phyloP scores from a whole-genome alignment of 1,140 invertebrate genomes.

The Elymnias hypermnestra region DNA sequence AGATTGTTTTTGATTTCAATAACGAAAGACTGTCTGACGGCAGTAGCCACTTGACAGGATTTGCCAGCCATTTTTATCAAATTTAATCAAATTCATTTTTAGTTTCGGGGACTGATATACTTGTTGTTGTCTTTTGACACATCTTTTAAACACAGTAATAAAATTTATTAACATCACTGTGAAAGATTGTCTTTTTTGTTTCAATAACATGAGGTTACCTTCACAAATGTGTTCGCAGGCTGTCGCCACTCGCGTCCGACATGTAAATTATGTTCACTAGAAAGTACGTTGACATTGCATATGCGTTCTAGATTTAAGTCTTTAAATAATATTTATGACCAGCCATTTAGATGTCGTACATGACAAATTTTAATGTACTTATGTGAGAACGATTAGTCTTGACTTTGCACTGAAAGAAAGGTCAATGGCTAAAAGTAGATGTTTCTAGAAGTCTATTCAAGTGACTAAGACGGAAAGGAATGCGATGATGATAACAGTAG shows the following conservation, averaged over 20 bases:
- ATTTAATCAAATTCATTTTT: too few relatives aligned
- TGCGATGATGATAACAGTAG: too few relatives aligned
- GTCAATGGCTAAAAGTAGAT: slow-evolving; percentile 5
- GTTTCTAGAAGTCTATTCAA: neutral
- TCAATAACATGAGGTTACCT: slow-evolving; percentile 3
- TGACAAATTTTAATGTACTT: slow-evolving; percentile 21
- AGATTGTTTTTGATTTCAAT: too few relatives aligned
- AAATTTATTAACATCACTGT: too few relatives aligned
- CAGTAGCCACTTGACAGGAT: too few relatives aligned
- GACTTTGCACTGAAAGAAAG: slow-evolving; percentile 6
- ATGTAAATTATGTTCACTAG: slow-evolving; percentile 40
- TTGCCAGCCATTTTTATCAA: too few relatives aligned
- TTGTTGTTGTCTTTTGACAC: too few relatives aligned
- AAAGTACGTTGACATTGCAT: slow-evolving; percentile 42
- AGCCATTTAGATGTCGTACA: slow-evolving; percentile 14
- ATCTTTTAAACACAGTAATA: too few relatives aligned
- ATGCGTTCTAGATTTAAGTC: slow-evolving; percentile 23
- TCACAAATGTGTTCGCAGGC: slow-evolving; percentile 15
- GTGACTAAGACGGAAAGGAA: neutral
- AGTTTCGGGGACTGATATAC: too few relatives aligned
- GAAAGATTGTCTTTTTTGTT: too few relatives aligned
- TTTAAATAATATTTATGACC: slow-evolving; percentile 23
- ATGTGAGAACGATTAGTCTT: slow-evolving; percentile 13
- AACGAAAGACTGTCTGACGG: too few relatives aligned
- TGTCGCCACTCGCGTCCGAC: slow-evolving; percentile 28